Evolutionary conservation across 2,888 invertebrate species (phyloP).

Genomic region (Lithophane ornitopus): DNA sequence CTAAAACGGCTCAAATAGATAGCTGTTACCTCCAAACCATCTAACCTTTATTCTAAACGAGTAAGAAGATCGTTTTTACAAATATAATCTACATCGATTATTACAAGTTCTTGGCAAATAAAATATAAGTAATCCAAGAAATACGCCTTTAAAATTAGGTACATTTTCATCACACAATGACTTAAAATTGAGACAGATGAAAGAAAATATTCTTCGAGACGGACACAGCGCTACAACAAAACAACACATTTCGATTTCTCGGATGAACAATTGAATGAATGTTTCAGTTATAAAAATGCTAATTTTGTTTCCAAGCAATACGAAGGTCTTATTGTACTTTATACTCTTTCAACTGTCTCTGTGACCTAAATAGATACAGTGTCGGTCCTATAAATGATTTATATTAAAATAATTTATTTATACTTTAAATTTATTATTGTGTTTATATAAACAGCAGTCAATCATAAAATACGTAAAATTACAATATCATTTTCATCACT

Average conservation of each 20-base stretch:
- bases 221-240: constrained; percentile 20
- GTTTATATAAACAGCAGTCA: neutral
- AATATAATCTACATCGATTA: neutral
- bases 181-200: neutral
- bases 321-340: neutral
- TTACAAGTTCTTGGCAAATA: constrained; percentile 10
- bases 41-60: neutral
- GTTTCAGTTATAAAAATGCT: constrained; percentile 48
- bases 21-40: too few relatives aligned
- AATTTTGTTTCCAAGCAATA: constrained; percentile 40
- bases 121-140: neutral
- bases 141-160: neutral
- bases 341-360: constrained; percentile 9
- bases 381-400: neutral
- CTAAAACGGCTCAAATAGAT: neutral
- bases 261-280: constrained; percentile 32
- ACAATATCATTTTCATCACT: constrained; percentile 3
- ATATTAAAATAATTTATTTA: neutral
- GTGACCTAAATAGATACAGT: constrained; percentile 7
- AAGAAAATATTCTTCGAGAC: constrained; percentile 2
- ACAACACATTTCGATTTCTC: constrained; percentile 35
- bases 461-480: neutral
- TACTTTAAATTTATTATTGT: neutral
- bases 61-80: neutral
- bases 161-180: neutral